These are phyloP conservation scores for Thaumatotibia leucotreta DNA, from an alignment of 1,140 invertebrate genomes.

Conservation along the genomic window DNA sequence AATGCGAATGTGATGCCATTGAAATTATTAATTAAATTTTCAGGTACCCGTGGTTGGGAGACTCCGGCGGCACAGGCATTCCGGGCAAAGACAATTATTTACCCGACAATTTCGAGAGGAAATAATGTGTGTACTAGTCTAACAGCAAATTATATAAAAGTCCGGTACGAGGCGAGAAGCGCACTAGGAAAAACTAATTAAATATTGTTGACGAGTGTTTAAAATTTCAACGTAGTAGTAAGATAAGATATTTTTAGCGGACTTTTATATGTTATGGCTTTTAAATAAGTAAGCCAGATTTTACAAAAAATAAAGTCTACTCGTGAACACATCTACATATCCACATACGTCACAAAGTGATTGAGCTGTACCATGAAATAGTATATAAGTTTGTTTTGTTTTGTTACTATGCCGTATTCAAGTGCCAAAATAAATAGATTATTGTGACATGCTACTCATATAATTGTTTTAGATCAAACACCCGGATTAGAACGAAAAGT, in stretches of 20 bases:
- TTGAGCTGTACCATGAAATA: not conserved
- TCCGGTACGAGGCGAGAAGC: not conserved
- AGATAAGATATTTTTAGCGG: not conserved
- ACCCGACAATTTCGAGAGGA: constrained; percentile 80
- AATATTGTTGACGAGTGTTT: too few species aligned
- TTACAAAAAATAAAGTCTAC: not conserved
- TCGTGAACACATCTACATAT: not conserved
- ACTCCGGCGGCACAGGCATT: constrained; percentile 89
- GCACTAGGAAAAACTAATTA: too few species aligned
- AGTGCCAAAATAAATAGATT: not conserved
- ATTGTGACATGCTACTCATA: not conserved
- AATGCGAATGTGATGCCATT: constrained; percentile 9
- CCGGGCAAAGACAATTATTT: constrained; percentile 88
- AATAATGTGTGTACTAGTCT: constrained; percentile 37
- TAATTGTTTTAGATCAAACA: not conserved
- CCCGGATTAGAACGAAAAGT: not conserved
- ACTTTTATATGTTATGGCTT: not conserved
- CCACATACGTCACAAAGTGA: not conserved
- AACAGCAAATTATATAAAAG: not conserved
- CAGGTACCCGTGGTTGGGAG: constrained; percentile 88
- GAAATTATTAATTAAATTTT: constrained; percentile 25
- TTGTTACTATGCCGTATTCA: not conserved
- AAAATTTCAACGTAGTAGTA: too few species aligned
- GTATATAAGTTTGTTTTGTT: not conserved
- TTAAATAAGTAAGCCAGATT: not conserved